A percentile compares a stretch with the other conserved stretches of the same genome.
phyloP scores from a whole-genome alignment of 2,113 vertebrate genomes.

The Ameiurus melas region DNA sequence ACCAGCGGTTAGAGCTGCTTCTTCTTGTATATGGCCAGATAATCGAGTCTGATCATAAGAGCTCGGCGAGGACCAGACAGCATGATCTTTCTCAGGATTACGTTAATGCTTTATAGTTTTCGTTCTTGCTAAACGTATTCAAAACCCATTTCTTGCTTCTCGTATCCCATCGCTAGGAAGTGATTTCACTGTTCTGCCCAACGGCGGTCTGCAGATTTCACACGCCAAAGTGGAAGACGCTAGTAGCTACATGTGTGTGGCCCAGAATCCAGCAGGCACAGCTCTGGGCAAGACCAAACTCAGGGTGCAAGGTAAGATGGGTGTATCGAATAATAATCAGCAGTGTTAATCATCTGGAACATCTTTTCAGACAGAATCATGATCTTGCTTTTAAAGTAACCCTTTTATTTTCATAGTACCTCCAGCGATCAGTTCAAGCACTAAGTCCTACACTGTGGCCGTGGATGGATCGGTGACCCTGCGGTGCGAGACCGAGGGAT shows the following conservation, averaged over 20 bases:
- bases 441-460: slow-evolving; percentile 67
- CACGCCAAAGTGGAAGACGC: slow-evolving; percentile 79
- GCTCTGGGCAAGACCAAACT: slow-evolving; percentile 92
- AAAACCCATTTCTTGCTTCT: background rate
- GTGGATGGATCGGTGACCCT: slow-evolving; percentile 85
- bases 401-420: slow-evolving; percentile 75
- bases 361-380: background rate
- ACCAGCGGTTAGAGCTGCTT: slow-evolving; percentile 74
- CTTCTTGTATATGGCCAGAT: background rate
- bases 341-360: background rate
- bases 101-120: background rate
- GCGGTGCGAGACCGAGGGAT: slow-evolving; percentile 80
- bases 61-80: background rate
- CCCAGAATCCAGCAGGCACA: slow-evolving; percentile 92
- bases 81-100: background rate
- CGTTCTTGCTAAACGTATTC: background rate
- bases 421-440: slow-evolving; percentile 78
- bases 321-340: background rate
- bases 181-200: slow-evolving; percentile 78
- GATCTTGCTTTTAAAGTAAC: background rate
- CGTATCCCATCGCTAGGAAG: slow-evolving; percentile 70
- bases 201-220: slow-evolving; percentile 85
- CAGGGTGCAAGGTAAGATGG: slow-evolving; percentile 86
- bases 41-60: background rate
- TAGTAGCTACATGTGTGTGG: slow-evolving; percentile 91